phyloP scores from a whole-genome alignment of 2,888 invertebrate genomes.

The Nematopogon swammerdamellus region DNA sequence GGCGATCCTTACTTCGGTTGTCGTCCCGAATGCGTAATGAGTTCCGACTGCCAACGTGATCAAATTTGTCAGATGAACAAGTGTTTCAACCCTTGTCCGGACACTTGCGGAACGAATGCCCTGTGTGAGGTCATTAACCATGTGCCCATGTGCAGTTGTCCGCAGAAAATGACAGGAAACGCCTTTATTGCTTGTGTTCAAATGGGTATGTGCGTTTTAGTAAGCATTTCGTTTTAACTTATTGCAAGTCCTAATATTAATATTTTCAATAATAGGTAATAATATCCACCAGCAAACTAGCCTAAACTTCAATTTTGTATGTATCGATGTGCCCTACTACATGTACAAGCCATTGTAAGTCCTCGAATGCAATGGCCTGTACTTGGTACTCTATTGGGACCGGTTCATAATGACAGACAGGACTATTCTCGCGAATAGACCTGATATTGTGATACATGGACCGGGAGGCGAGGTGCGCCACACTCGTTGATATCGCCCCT shows the following conservation, averaged over 20 bases:
- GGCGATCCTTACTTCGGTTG: slow-evolving; percentile 78
- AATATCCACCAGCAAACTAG: not conserved
- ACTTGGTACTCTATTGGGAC: too few species aligned
- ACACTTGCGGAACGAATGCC: slow-evolving; percentile 74
- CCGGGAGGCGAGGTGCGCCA: too few species aligned
- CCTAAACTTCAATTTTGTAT: too few species aligned
- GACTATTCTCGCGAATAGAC: too few species aligned
- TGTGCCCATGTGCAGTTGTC: slow-evolving; percentile 72
- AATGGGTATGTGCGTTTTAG: slow-evolving; percentile 35
- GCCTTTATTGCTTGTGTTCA: slow-evolving; percentile 66
- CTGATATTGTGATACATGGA: too few species aligned
- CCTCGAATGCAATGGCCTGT: too few species aligned
- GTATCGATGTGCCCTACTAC: too few species aligned
- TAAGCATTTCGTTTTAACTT: too few species aligned
- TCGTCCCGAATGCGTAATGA: slow-evolving; percentile 78
- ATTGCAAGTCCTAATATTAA: too few species aligned
- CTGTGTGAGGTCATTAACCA: slow-evolving; percentile 74
- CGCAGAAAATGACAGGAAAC: slow-evolving; percentile 69
- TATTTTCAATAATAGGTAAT: not conserved
- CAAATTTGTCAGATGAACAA: slow-evolving; percentile 70
- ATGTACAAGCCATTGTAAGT: too few species aligned
- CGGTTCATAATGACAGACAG: too few species aligned
- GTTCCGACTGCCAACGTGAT: slow-evolving; percentile 66
- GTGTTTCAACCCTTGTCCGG: slow-evolving; percentile 75
- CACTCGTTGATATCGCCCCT: too few species aligned